phyloP scores from a whole-genome alignment of 2,113 vertebrate genomes.

The Phoxinus phoxinus region DNA sequence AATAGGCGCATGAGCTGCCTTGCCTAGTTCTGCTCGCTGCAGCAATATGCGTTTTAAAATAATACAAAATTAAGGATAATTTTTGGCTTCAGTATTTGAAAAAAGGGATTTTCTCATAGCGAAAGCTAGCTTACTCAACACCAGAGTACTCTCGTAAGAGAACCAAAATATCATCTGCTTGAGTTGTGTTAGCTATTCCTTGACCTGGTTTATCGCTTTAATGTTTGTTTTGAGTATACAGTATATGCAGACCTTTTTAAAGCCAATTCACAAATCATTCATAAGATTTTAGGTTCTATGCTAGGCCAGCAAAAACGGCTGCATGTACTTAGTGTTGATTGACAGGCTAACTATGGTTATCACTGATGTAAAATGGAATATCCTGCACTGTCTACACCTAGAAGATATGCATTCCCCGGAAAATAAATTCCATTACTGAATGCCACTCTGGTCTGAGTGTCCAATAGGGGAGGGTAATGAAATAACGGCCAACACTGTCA shows the following conservation, averaged over 20 bases:
- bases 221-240: neutral
- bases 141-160: no score
- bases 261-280: neutral
- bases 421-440: constrained; percentile 37
- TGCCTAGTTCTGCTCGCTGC: no score
- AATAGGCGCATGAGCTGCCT: no score
- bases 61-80: no score
- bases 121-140: no score
- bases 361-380: neutral
- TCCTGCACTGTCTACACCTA: constrained; percentile 3
- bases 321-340: constrained; percentile 7
- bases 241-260: neutral
- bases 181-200: neutral
- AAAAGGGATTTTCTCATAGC: no score
- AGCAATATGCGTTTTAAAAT: no score
- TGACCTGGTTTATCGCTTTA: neutral
- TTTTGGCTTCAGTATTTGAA: no score
- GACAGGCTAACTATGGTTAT: neutral
- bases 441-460: constrained; percentile 39
- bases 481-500: constrained; percentile 41
- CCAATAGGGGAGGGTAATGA: constrained; percentile 40
- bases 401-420: constrained; percentile 28
- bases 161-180: no score
- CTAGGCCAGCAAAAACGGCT: neutral
- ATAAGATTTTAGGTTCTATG: neutral